phyloP scores from a whole-genome alignment of 2,113 vertebrate species.

The Mobula birostris region DNA sequence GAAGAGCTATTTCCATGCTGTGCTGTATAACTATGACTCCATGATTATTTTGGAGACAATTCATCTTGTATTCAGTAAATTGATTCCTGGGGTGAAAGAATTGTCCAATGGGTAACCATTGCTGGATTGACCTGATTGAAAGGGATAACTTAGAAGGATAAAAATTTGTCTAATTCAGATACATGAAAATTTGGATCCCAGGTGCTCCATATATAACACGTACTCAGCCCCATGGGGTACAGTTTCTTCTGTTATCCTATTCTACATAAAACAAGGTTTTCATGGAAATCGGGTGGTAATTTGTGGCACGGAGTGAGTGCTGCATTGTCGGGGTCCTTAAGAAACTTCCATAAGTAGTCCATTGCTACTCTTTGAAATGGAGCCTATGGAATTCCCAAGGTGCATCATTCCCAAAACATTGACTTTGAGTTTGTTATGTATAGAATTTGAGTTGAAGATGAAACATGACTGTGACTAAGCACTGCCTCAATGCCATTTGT shows the following conservation, averaged over 20 bases:
- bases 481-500: too few species aligned
- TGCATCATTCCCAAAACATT: background rate
- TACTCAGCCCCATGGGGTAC: background rate
- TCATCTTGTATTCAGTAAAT: background rate
- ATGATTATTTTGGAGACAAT: background rate
- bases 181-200: background rate
- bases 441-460: background rate
- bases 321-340: background rate
- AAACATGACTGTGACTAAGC: too few species aligned
- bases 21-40: too few species aligned
- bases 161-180: too few species aligned
- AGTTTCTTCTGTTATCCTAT: background rate
- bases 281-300: background rate
- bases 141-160: too few species aligned
- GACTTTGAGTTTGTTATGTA: background rate
- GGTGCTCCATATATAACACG: background rate
- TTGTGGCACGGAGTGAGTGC: background rate
- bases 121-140: too few species aligned
- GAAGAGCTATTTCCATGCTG: too few species aligned
- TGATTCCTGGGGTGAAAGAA: too few species aligned
- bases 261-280: background rate
- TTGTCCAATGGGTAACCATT: too few species aligned
- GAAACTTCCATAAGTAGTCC: background rate
- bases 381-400: background rate
- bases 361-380: background rate